Conservation (phyloP, 1,140 invertebrate genomes). For the Drosophila subpulchrella region DNA sequence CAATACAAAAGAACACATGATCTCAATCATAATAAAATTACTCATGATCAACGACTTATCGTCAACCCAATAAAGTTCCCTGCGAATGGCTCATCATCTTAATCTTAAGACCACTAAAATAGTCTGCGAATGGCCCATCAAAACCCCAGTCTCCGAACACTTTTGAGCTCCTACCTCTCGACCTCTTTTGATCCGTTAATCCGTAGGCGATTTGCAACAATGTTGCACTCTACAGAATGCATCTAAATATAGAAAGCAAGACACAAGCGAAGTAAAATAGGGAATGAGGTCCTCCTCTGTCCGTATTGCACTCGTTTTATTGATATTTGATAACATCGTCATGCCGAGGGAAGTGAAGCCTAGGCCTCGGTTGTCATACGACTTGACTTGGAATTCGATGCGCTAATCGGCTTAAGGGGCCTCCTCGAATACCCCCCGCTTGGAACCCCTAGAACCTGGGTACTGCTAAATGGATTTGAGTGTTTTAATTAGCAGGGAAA, state of each 20-base stretch:
- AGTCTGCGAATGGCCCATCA: conserved; percentile 4
- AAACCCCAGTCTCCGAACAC: neutral
- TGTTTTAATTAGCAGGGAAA: conserved; percentile 76
- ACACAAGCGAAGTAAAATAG: neutral
- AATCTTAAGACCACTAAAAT: conserved; percentile 3
- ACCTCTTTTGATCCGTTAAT: conserved; percentile 55
- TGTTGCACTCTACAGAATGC: conserved; percentile 49
- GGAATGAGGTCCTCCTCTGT: conserved; percentile 17
- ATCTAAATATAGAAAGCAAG: conserved; percentile 56
- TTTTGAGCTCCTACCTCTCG: conserved; percentile 4
- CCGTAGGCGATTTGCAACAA: conserved; percentile 62
- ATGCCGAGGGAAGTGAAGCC: conserved; percentile 15
- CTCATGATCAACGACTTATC: neutral
- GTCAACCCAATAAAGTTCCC: neutral
- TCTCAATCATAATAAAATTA: conserved; percentile 1
- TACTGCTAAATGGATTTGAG: conserved; percentile 74
- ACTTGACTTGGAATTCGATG: conserved; percentile 49
- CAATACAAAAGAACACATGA: neutral
- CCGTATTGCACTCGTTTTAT: conserved; percentile 60
- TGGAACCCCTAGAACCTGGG: neutral
- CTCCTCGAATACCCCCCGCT: conserved; percentile 9
- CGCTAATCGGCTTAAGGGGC: conserved; percentile 60
- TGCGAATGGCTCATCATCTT: neutral
- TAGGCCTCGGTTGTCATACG: conserved; percentile 38
- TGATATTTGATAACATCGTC: conserved; percentile 80